Percentiles rank a stretch among this genome's conserved stretches.
These are phyloP conservation scores for Zalophus californianus DNA, from an alignment of 2,797 vertebrate species.

Conservation along the genomic window DNA sequence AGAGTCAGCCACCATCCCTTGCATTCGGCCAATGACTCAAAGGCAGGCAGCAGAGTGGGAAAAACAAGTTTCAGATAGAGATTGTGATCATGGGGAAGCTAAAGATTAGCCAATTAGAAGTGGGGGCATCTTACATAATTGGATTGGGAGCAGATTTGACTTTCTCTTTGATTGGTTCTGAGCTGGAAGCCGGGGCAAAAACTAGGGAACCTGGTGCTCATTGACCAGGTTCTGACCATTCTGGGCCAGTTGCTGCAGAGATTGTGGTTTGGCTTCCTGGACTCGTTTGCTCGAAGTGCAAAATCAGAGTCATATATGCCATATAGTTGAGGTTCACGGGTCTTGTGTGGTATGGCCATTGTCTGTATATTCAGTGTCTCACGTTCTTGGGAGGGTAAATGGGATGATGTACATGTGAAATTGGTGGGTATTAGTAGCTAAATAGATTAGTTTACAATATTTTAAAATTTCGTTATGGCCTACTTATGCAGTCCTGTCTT, in stretches of 20 bases:
- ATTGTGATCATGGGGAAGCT: neutral
- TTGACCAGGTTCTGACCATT: neutral
- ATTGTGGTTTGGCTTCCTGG: neutral
- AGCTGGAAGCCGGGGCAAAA: neutral
- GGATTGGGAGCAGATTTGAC: neutral
- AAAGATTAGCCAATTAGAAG: neutral
- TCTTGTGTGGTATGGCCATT: too few relatives aligned
- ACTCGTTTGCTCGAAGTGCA: too few relatives aligned
- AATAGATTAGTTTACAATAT: neutral
- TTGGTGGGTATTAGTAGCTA: neutral
- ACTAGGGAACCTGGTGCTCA: neutral
- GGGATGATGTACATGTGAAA: neutral
- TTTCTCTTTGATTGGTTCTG: neutral
- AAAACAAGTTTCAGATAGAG: neutral
- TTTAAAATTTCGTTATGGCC: neutral
- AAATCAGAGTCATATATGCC: neutral
- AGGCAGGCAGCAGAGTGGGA: neutral
- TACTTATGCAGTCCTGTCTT: neutral
- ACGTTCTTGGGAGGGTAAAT: neutral
- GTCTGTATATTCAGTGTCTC: neutral
- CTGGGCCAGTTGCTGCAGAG: neutral
- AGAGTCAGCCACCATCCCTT: neutral
- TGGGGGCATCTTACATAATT: neutral
- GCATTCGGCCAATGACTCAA: neutral
- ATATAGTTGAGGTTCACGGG: neutral